Percentiles rank a stretch among this genome's conserved stretches.
Evolutionary conservation across 2,888 invertebrate species (phyloP).

Genomic region (Drosophila setosimentum): DNA sequence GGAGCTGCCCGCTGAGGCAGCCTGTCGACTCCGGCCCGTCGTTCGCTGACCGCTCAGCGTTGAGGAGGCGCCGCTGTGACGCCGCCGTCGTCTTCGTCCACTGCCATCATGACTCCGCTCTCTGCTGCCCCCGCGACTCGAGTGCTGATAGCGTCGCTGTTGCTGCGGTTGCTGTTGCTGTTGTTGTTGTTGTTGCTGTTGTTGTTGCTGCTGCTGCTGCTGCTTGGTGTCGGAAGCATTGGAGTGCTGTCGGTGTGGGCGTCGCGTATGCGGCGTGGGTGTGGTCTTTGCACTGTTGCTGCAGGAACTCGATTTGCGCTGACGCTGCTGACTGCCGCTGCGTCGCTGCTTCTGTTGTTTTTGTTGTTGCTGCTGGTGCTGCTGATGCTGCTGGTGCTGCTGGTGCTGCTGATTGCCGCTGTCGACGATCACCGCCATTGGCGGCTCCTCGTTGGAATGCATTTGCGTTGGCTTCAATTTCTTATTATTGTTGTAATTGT

Average conservation of each 20-base stretch:
- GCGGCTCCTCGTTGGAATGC: slow-evolving; percentile 82
- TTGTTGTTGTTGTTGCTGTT: slow-evolving; percentile 31
- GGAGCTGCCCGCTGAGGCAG: slow-evolving; percentile 68
- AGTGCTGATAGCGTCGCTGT: slow-evolving; percentile 56
- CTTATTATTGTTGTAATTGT: slow-evolving; percentile 40
- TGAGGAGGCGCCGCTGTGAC: slow-evolving; percentile 69
- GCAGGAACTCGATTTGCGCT: slow-evolving; percentile 81
- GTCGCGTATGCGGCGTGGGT: slow-evolving; percentile 47
- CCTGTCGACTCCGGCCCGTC: neutral
- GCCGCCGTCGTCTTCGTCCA: slow-evolving; percentile 40
- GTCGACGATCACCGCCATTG: slow-evolving; percentile 73
- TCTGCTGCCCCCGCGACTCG: slow-evolving; percentile 48
- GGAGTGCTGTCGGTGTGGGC: slow-evolving; percentile 51
- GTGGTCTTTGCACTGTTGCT: slow-evolving; percentile 54
- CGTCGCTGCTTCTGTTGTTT: slow-evolving; percentile 43
- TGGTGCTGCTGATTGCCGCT: slow-evolving; percentile 47
- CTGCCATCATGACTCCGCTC: slow-evolving; percentile 39
- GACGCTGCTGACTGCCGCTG: slow-evolving; percentile 54
- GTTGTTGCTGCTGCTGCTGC: slow-evolving; percentile 21
- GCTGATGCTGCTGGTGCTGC: slow-evolving; percentile 25
- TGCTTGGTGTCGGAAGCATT: slow-evolving; percentile 56
- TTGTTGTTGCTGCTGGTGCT: slow-evolving; percentile 38
- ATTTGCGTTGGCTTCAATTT: slow-evolving; percentile 66
- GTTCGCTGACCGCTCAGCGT: slow-evolving; percentile 52
- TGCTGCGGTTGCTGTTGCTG: slow-evolving; percentile 26